Conservation (phyloP, 2,888 invertebrate genomes). For the Germaria angustata region DNA sequence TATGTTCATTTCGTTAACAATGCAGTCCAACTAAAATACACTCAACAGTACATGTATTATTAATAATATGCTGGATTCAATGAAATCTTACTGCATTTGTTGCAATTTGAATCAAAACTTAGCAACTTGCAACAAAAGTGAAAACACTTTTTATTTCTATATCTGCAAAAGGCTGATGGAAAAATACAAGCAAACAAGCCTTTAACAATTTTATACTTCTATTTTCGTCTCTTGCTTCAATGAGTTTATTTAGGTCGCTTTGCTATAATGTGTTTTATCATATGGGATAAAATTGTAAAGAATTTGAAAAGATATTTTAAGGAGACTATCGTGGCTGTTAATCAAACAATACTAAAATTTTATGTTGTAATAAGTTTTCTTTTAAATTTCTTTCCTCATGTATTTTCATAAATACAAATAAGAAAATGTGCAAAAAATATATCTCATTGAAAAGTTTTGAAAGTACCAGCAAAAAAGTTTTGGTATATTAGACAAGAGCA, state of each 20-base stretch:
- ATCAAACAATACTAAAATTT: slow-evolving; percentile 4
- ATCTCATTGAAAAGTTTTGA: slow-evolving; percentile 15
- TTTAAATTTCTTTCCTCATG: neutral
- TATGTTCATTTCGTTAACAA: too few species aligned
- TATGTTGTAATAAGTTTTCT: neutral
- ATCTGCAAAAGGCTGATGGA: too few species aligned
- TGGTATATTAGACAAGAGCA: neutral
- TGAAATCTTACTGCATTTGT: too few species aligned
- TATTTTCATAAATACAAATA: neutral
- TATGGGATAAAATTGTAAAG: neutral
- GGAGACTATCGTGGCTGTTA: neutral
- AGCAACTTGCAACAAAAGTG: too few species aligned
- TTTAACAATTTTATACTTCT: neutral
- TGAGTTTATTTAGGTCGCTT: slow-evolving; percentile 38
- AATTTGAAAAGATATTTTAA: neutral
- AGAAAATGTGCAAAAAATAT: neutral
- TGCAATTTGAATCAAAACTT: too few species aligned
- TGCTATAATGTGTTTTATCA: neutral
- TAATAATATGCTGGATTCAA: too few species aligned
- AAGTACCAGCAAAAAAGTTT: neutral
- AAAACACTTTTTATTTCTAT: too few species aligned
- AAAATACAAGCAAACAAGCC: neutral
- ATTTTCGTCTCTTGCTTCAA: neutral
- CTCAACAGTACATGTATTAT: too few species aligned
- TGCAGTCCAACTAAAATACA: too few species aligned